Evolutionary conservation across 2,888 invertebrate genomes (phyloP).

Genomic region (Horisme vitalbata): DNA sequence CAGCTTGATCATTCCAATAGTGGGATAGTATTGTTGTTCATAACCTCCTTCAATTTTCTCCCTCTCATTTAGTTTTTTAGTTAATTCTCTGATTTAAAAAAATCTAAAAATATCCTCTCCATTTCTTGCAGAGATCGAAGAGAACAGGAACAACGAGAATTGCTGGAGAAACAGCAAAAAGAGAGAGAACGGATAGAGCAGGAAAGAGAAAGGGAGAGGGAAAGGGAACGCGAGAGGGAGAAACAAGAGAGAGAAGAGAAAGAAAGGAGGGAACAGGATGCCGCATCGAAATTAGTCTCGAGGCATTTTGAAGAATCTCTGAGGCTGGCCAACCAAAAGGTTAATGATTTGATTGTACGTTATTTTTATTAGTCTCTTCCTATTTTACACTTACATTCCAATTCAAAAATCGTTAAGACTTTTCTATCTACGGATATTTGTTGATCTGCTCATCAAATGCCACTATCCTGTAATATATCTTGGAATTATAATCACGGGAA

Average conservation of each 20-base stretch:
- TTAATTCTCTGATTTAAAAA: background rate
- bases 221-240: slow-evolving; percentile 77
- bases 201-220: slow-evolving; percentile 80
- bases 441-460: too few species aligned
- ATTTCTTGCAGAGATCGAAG: slow-evolving; percentile 72
- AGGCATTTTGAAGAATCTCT: slow-evolving; percentile 96
- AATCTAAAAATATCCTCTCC: slow-evolving; percentile 23
- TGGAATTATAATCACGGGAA: too few species aligned
- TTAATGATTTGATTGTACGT: slow-evolving; percentile 28
- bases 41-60: slow-evolving; percentile 1
- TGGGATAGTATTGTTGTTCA: too few species aligned
- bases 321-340: slow-evolving; percentile 90
- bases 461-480: too few species aligned
- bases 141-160: slow-evolving; percentile 81
- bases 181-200: slow-evolving; percentile 86
- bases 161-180: slow-evolving; percentile 87
- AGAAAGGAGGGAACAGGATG: slow-evolving; percentile 85
- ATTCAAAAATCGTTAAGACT: too few species aligned
- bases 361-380: slow-evolving; percentile 47
- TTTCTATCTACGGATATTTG: too few species aligned
- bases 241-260: slow-evolving; percentile 81
- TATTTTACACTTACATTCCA: background rate
- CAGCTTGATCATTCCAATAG: too few species aligned
- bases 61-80: slow-evolving; percentile 2
- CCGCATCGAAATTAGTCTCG: slow-evolving; percentile 91